These are phyloP conservation scores for Sarcophaga caerulescens DNA, from an alignment of 2,888 invertebrate genomes.

Conservation along the genomic window DNA sequence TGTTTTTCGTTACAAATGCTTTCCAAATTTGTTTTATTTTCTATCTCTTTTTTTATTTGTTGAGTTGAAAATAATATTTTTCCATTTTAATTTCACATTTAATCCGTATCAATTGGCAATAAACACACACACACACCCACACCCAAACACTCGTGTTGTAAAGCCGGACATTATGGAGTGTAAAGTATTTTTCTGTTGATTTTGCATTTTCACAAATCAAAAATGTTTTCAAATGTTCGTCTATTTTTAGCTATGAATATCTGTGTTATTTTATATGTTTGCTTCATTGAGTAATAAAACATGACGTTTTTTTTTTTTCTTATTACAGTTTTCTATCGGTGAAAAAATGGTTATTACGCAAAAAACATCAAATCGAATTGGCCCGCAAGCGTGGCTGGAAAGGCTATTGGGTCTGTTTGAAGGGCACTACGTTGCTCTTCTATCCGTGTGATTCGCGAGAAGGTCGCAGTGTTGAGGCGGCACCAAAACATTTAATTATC, in stretches of 20 bases:
- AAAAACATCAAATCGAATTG: conserved; percentile 97
- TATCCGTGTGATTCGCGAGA: conserved; percentile 97
- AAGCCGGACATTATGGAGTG: too few relatives aligned
- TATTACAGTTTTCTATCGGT: conserved; percentile 94
- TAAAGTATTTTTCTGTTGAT: too few relatives aligned
- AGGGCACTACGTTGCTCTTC: conserved; percentile 97
- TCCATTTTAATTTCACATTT: background rate
- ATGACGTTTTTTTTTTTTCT: background rate
- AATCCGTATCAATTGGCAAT: background rate
- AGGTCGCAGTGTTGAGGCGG: conserved; percentile 93
- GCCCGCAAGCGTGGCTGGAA: conserved; percentile 98
- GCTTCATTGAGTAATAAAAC: background rate
- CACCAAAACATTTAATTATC: conserved; percentile 96
- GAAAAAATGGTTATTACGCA: conserved; percentile 98
- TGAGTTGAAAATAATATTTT: too few relatives aligned
- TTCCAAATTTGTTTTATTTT: too few relatives aligned
- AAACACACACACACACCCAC: too few relatives aligned
- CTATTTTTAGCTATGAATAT: too few relatives aligned
- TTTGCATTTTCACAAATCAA: too few relatives aligned
- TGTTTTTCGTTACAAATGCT: too few relatives aligned
- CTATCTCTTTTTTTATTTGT: too few relatives aligned
- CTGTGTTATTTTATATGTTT: too few relatives aligned
- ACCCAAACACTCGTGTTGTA: too few relatives aligned
- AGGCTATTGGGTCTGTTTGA: conserved; percentile 98
- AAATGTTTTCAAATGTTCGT: too few relatives aligned